A percentile compares a stretch with the other conserved stretches of the same genome.
Conservation (phyloP, 2,888 invertebrate species). For the Nezara viridula region DNA sequence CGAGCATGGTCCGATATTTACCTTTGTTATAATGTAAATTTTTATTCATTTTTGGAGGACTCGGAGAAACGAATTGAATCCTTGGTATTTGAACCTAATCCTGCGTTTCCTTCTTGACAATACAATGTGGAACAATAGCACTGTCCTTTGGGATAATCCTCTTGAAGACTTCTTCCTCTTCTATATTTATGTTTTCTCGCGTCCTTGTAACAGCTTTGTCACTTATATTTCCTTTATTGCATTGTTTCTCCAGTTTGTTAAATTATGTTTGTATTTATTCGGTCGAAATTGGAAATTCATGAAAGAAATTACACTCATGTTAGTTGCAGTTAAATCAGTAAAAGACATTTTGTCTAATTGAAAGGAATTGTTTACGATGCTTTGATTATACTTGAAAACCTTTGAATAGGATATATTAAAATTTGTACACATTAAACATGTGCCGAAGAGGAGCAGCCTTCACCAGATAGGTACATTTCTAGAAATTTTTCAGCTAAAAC, state of each 20-base stretch:
- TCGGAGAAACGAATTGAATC: not conserved
- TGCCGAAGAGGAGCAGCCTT: too few relatives aligned
- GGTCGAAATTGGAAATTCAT: not conserved
- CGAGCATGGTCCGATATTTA: too few relatives aligned
- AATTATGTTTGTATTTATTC: not conserved
- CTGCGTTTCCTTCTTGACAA: not conserved
- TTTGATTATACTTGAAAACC: too few relatives aligned
- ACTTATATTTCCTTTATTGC: not conserved
- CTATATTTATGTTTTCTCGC: not conserved
- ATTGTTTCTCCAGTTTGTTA: not conserved
- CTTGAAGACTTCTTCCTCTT: not conserved
- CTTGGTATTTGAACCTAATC: not conserved
- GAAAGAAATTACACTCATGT: too few relatives aligned
- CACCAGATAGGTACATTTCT: too few relatives aligned
- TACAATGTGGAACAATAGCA: not conserved
- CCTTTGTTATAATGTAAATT: not conserved
- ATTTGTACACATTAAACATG: too few relatives aligned
- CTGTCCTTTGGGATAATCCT: not conserved
- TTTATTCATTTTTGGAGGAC: not conserved
- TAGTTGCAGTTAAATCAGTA: not conserved
- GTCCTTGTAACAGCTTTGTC: not conserved
- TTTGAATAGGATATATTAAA: too few relatives aligned
- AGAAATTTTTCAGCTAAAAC: too few relatives aligned
- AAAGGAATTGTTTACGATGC: too few relatives aligned
- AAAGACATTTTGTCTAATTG: not conserved